Evolutionary conservation across 2,113 vertebrate genomes (phyloP), one percentile per base, ranked within the genome.

Genomic region (Cariama cristata): DNA sequence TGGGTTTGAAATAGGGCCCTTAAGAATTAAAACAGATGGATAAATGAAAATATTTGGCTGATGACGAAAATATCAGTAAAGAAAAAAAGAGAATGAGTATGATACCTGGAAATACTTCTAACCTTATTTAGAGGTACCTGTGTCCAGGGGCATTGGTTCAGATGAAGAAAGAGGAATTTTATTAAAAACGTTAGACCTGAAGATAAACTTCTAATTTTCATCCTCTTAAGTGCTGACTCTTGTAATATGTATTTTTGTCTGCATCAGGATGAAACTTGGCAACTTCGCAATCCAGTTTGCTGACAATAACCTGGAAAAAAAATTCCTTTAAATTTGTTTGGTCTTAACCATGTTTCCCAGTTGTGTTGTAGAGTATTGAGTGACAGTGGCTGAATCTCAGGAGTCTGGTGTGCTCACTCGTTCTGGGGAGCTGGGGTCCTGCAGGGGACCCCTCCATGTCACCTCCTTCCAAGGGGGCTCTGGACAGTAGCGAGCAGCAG

Each of bases 391-490:
- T 60, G 21, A 1, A 1, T 4, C 22, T 20, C 0, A 2, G 35
- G 10, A 47, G 3, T 30, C 72, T 56, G 23, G 5, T 1, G 0
- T n/a, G 9, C 16, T 75, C 38, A 15, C 8, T 27, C 21, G 40
- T 73, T 8, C 35, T 75, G 47, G 6, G 21, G 27, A 69, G 15
- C 14, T 53, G 7, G n/a, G 5, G 2, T 74, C 6, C 52, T 67
- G 19, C 7, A 24, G 28, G 55, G 20, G 10, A n/a, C 6, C 0
- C 12, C 2, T 72, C 6, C 28, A 8, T 2, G 0, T 9, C 14
- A 22, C 28, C 7, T 30, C 2, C 6, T 58, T 53, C 7, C 9
- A 5, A 27, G 19, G 4, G 3, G 4, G 1, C 16, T 82, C 28
- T 0, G 0, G 35, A 49, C 18, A 55, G 10, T 15, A 50, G 16